These are phyloP conservation scores for Mythimna loreyi DNA, from an alignment of 2,888 invertebrate species.

Conservation along the genomic window DNA sequence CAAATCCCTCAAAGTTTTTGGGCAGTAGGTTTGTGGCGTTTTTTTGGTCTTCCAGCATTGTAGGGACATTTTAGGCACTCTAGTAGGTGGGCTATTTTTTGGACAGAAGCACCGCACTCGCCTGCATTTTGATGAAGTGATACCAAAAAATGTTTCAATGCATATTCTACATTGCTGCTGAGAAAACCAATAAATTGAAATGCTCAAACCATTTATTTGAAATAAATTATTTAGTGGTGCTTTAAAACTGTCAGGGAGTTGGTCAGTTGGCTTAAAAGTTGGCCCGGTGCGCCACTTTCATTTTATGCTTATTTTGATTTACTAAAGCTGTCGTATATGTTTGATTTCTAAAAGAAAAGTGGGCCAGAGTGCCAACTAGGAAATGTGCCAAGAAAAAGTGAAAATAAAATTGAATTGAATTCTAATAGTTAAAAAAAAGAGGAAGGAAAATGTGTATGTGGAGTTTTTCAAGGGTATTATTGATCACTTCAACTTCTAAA, in stretches of 20 bases:
- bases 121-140: too few species aligned
- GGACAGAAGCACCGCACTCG: too few species aligned
- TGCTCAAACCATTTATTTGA: neutral
- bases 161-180: too few species aligned
- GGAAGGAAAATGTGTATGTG: too few species aligned
- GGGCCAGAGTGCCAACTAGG: neutral
- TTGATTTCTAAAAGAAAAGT: neutral
- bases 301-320: neutral
- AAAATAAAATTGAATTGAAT: constrained; percentile 2
- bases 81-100: too few species aligned
- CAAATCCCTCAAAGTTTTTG: too few species aligned
- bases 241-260: neutral
- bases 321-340: too few species aligned
- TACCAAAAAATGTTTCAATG: too few species aligned
- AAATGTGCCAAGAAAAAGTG: neutral
- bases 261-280: neutral
- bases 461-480: neutral
- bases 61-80: too few species aligned
- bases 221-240: neutral
- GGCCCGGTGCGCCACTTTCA: neutral
- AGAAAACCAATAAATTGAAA: neutral
- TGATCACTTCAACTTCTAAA: constrained; percentile 4
- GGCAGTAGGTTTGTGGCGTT: too few species aligned
- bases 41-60: too few species aligned
- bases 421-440: neutral